Conservation (phyloP, 2,797 vertebrate genomes). For the Darevskia mixta region DNA sequence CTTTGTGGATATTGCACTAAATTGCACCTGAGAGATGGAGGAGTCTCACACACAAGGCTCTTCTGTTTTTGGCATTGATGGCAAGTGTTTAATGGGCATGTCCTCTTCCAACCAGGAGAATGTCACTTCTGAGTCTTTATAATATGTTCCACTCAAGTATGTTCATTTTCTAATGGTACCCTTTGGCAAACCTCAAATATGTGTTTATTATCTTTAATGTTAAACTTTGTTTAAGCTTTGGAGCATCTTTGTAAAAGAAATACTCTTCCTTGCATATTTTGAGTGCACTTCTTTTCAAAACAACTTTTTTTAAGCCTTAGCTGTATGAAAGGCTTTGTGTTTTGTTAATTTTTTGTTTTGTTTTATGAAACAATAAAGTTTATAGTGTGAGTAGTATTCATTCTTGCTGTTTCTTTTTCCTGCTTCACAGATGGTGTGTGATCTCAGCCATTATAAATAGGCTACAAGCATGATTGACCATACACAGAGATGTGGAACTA, state of each 20-base stretch:
- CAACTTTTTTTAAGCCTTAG: not conserved
- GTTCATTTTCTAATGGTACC: not conserved
- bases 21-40: not conserved
- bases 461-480: not conserved
- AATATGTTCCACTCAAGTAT: not conserved
- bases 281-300: not conserved
- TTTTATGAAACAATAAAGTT: conserved; percentile 15
- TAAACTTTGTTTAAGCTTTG: not conserved
- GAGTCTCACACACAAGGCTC: not conserved
- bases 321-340: not conserved
- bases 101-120: not conserved
- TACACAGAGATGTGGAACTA: not conserved
- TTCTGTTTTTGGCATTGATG: not conserved
- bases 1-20: conserved; percentile 29
- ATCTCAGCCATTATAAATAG: not conserved
- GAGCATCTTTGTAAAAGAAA: not conserved
- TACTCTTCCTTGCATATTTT: not conserved
- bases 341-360: not conserved
- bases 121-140: not conserved
- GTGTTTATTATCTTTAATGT: not conserved
- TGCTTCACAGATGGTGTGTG: not conserved
- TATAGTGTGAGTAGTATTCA: not conserved
- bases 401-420: not conserved
- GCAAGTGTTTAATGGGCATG: not conserved
- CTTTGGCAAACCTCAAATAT: not conserved